Percentiles rank a stretch among this genome's conserved stretches.
Conservation (phyloP, 2,888 invertebrate species). For the Heterodera filipjevi region DNA sequence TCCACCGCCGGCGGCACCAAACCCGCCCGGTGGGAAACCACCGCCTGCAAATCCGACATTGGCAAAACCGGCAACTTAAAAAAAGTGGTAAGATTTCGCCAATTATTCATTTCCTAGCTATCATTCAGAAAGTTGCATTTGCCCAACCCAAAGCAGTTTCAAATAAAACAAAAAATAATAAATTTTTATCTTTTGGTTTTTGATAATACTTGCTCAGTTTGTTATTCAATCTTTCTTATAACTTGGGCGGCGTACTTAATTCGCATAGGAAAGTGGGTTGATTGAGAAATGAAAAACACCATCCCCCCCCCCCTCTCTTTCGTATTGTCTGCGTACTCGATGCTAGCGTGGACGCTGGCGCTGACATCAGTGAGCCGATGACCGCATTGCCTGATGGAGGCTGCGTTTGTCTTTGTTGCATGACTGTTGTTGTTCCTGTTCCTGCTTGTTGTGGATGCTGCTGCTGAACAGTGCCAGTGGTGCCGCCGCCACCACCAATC, state of each 20-base stretch:
- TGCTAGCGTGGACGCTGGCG: not conserved
- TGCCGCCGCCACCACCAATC: not conserved
- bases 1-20: not conserved
- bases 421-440: not conserved
- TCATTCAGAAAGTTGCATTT: no score
- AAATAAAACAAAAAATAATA: slow-evolving; percentile 1
- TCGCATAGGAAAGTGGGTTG: no score
- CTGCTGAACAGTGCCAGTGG: no score
- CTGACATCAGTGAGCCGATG: not conserved
- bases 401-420: not conserved
- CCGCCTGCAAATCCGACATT: slow-evolving; percentile 12
- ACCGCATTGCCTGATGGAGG: not conserved
- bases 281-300: no score
- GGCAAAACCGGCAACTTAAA: not conserved
- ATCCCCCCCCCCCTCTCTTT: not conserved
- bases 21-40: not conserved
- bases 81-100: no score
- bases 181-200: no score
- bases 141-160: not conserved
- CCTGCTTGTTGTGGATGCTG: not conserved
- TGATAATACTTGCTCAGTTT: no score
- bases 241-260: no score
- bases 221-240: no score
- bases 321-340: no score
- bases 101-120: no score